Evolutionary conservation across 2,888 invertebrate species (phyloP).

Genomic region (Stenolophus ochropezus): DNA sequence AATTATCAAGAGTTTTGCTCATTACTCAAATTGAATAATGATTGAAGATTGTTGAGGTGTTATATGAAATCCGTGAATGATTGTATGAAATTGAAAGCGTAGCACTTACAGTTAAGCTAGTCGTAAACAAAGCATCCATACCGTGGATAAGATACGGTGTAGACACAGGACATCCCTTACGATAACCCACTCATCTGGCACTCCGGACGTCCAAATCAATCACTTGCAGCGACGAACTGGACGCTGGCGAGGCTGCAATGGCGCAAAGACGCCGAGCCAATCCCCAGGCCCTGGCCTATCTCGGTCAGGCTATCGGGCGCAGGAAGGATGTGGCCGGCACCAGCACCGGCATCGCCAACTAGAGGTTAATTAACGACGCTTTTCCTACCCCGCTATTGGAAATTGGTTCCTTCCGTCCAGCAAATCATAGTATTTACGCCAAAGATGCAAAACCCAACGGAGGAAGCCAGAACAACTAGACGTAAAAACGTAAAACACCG

Average conservation of each 20-base stretch:
- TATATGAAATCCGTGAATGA: too few species aligned
- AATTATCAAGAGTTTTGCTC: too few species aligned
- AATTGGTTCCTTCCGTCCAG: constrained; percentile 16
- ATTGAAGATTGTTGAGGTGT: too few species aligned
- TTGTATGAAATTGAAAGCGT: too few species aligned
- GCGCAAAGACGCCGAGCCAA: constrained; percentile 3
- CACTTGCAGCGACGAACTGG: neutral
- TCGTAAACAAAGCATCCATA: neutral
- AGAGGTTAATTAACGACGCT: constrained; percentile 29
- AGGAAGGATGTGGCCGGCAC: constrained; percentile 48
- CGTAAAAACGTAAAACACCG: neutral
- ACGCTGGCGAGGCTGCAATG: constrained; percentile 5
- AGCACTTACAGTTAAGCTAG: too few species aligned
- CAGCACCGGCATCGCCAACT: neutral
- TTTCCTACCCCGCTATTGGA: constrained; percentile 24
- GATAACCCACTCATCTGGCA: constrained; percentile 9
- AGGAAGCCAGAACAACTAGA: neutral
- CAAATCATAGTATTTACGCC: neutral
- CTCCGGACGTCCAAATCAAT: neutral
- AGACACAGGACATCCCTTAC: constrained; percentile 52
- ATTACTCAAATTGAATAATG: too few species aligned
- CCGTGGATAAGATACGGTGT: constrained; percentile 36
- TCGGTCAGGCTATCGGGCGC: neutral
- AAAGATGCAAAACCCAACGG: neutral
- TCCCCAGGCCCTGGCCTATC: neutral